phyloP scores from a whole-genome alignment of 64 coral and sea anemone species.

The Hydrozoanthus tunicans region DNA sequence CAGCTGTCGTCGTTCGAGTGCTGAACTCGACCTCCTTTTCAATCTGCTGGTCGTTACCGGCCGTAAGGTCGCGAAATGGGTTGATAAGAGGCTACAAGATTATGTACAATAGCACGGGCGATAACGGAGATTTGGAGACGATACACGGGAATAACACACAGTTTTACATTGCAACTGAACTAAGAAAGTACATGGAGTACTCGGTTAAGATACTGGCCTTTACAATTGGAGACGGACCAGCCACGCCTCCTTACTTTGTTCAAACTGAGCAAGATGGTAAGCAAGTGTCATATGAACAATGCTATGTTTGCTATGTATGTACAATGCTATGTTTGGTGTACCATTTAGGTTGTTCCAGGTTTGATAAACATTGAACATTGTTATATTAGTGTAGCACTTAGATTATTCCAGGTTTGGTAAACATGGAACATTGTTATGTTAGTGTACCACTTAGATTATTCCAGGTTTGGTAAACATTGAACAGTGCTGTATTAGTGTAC shows the following conservation, averaged over 20 bases:
- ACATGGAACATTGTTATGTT: too few species aligned
- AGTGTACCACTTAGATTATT: too few species aligned
- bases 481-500: too few species aligned
- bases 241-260: background rate
- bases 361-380: too few species aligned
- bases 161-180: background rate
- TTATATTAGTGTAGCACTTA: too few species aligned
- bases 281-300: background rate
- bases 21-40: constrained; percentile 43
- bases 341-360: too few species aligned
- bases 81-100: constrained; percentile 55
- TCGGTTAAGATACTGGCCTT: constrained; percentile 49
- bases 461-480: too few species aligned
- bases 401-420: too few species aligned
- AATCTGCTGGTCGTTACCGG: constrained; percentile 49
- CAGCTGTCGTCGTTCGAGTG: background rate
- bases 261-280: constrained; percentile 49
- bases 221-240: constrained; percentile 53
- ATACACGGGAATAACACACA: constrained; percentile 37
- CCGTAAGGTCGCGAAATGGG: constrained; percentile 5
- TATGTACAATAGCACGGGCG: background rate
- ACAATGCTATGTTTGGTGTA: too few species aligned
- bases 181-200: constrained; percentile 38
- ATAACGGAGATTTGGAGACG: background rate
- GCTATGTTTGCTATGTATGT: too few species aligned